These are phyloP conservation scores for Semaprochilodus insignis DNA, from an alignment of 2,797 vertebrate genomes.

Conservation along the genomic window DNA sequence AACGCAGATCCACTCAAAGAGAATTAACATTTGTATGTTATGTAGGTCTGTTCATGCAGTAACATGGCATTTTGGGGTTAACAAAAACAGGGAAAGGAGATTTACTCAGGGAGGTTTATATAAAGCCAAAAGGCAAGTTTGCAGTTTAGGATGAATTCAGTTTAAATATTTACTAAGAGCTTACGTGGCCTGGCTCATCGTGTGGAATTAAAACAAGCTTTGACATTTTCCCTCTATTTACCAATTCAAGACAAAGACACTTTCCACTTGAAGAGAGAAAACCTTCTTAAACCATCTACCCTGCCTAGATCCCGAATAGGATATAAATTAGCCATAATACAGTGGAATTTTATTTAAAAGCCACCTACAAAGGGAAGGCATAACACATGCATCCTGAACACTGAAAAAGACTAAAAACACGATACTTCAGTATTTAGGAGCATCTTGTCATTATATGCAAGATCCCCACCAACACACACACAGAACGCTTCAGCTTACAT, in stretches of 20 bases:
- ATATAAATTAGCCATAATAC: not conserved
- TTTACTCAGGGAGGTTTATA: slow-evolving; percentile 9
- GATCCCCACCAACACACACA: too few relatives aligned
- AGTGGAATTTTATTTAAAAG: not conserved
- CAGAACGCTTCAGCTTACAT: too few relatives aligned
- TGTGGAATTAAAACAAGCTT: slow-evolving; percentile 16
- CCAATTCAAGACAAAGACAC: slow-evolving; percentile 3
- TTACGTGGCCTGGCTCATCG: slow-evolving; percentile 12
- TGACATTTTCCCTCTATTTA: slow-evolving; percentile 29
- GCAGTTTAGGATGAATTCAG: slow-evolving; percentile 16
- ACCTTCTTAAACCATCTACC: not conserved
- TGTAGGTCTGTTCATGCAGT: not conserved
- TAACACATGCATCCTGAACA: not conserved
- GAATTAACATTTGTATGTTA: not conserved
- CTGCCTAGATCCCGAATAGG: not conserved
- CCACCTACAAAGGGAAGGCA: too few relatives aligned
- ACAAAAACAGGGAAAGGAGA: not conserved
- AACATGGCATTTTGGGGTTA: slow-evolving; percentile 2
- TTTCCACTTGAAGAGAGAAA: not conserved
- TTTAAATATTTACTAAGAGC: slow-evolving; percentile 47
- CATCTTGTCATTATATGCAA: not conserved
- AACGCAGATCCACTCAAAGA: too few relatives aligned
- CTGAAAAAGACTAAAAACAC: not conserved
- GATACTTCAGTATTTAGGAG: not conserved
- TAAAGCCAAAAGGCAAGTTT: slow-evolving; percentile 25